phyloP scores from a whole-genome alignment of 2,797 vertebrate genomes.

The Kryptopterus vitreolus region DNA sequence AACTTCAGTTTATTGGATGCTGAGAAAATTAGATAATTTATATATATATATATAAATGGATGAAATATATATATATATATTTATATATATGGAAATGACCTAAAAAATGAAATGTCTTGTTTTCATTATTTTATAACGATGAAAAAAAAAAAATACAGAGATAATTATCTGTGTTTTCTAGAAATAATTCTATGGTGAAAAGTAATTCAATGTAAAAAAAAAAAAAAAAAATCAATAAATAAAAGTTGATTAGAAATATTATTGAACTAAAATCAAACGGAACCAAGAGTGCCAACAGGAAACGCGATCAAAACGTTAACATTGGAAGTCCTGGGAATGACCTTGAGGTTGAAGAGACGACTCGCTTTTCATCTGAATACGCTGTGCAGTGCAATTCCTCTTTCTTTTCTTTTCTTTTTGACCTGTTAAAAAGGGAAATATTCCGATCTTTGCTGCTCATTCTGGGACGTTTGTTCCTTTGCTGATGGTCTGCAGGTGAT shows the following conservation, averaged over 20 bases:
- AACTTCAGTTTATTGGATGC: too few relatives aligned
- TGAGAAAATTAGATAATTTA: too few relatives aligned
- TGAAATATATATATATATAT: too few relatives aligned
- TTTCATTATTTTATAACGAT: too few relatives aligned
- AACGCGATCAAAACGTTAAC: too few relatives aligned
- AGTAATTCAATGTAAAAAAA: neutral
- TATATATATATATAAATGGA: too few relatives aligned
- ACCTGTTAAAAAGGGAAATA: neutral
- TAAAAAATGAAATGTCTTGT: too few relatives aligned
- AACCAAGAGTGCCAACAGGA: too few relatives aligned
- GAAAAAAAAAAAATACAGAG: neutral
- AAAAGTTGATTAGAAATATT: too few relatives aligned
- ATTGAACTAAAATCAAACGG: too few relatives aligned
- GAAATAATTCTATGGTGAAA: neutral
- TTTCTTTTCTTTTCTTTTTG: neutral
- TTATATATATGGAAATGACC: too few relatives aligned
- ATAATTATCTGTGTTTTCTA: neutral
- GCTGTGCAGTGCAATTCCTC: neutral
- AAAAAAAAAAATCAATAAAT: neutral
- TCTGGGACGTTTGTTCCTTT: neutral
- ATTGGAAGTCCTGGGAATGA: neutral
- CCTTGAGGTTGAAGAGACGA: neutral
- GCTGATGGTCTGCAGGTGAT: neutral
- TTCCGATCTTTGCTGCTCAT: neutral
- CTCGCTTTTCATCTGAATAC: neutral